Base-by-base conservation (phyloP, 2,797 vertebrate species). In the Holocentrus rufus region DNA sequence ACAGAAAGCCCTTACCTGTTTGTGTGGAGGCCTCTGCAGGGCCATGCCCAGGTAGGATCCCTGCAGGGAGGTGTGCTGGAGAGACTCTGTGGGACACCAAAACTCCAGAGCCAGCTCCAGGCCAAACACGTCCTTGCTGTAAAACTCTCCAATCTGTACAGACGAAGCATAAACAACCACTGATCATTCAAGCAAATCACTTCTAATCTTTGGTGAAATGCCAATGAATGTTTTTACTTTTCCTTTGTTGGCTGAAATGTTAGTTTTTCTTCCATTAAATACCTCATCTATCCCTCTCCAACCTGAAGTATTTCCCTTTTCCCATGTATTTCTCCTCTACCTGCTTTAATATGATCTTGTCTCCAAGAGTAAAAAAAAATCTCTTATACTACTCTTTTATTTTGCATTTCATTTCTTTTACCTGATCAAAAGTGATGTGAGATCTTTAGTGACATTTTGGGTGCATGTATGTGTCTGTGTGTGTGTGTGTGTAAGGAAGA, bases 51-150 rank as follows among this genome's bases (percentile, higher is more conserved):
- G 90, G 80, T 97, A 99, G 53, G 98, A 97, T 2, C 97, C 97
- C 82, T 97, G 95, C 65, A 99, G 89, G 22, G 96, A 94, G 0
- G 93, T 95, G 89, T 98, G 97, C 30, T 98, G 98, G 64, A 98
- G 92, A 49, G 97, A 96, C 80, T 99, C 98, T 0, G 97, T 95
- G 0, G 97, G 97, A 89, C 97, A 98, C 98, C 98, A 99, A 85
- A 97, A 99, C 74, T 99, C 98, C 36, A 97, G 90, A n/a, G 93
- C 96, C 80, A 99, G 93, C 74, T 99, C 98, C 81, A 99, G 76
- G 17, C 95, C 94, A 86, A 97, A 98, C 0, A 94, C 87, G 69
- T 99, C 97, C 68, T 95, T 97, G 80, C 89, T 94, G 64, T 99
- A 99, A 70, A 98, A 93, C 74, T 98, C 96, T 42, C 96, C 96